Conservation (phyloP, 2,797 vertebrate genomes). For the Apogon hyalosoma region DNA sequence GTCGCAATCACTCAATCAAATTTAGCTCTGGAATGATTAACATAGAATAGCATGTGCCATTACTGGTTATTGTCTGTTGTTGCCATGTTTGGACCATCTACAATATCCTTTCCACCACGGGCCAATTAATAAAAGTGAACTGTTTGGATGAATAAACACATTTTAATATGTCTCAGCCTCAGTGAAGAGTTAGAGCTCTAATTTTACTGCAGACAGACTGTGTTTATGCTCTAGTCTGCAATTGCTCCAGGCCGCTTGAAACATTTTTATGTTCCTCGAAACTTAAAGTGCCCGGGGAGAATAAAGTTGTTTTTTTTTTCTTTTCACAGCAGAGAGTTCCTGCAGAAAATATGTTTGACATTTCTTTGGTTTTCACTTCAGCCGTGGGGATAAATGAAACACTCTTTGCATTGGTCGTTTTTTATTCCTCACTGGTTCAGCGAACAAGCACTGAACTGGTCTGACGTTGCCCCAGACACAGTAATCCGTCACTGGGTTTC, state of each 20-base stretch:
- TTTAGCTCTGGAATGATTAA: slow-evolving; percentile 6
- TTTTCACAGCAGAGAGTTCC: slow-evolving; percentile 12
- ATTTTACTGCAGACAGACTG: slow-evolving; percentile 6
- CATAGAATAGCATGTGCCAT: not conserved
- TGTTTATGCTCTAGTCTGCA: slow-evolving; percentile 28
- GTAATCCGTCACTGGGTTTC: too few relatives aligned
- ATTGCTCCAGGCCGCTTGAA: slow-evolving; percentile 10
- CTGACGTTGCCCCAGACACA: not conserved
- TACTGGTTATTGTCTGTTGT: not conserved
- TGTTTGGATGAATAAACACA: slow-evolving; percentile 6
- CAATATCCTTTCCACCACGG: not conserved
- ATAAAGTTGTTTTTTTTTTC: slow-evolving; percentile 3
- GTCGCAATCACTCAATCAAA: not conserved
- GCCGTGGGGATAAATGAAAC: slow-evolving; percentile 19
- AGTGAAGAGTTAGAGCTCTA: not conserved
- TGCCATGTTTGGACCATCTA: not conserved
- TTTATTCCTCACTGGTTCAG: slow-evolving; percentile 14
- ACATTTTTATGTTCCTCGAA: slow-evolving; percentile 27
- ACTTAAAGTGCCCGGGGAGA: slow-evolving; percentile 15
- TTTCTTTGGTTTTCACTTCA: slow-evolving; percentile 37
- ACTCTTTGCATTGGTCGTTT: not conserved
- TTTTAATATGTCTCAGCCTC: slow-evolving; percentile 4
- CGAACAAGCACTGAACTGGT: not conserved
- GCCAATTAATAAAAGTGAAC: not conserved
- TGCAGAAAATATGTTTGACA: slow-evolving; percentile 32